Evolutionary conservation across 2,113 vertebrate species (phyloP).

Genomic region (Mobula hypostoma): DNA sequence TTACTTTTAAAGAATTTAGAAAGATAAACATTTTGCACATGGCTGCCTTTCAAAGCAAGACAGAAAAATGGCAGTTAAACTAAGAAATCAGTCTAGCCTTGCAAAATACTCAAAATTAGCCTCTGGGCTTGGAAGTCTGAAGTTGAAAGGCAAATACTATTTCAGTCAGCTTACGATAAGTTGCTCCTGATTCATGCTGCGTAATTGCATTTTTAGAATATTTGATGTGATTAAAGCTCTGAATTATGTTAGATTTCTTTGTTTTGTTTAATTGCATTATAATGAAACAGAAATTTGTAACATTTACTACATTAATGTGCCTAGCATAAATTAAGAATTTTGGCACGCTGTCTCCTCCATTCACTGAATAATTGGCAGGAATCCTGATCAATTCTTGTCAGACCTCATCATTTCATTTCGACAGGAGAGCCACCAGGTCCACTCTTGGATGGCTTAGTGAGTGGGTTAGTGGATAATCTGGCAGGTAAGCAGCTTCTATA

Average conservation of each 20-base stretch:
- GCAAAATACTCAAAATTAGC: background rate
- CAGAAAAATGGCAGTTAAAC: background rate
- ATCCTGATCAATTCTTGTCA: background rate
- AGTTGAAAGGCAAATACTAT: background rate
- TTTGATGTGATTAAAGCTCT: background rate
- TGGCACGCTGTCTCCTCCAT: background rate
- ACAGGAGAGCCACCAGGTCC: background rate
- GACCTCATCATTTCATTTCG: background rate
- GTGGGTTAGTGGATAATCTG: background rate
- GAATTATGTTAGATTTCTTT: background rate
- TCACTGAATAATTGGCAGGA: background rate
- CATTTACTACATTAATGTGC: background rate
- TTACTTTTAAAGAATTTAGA: background rate
- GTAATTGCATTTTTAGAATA: background rate
- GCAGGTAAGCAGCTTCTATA: background rate
- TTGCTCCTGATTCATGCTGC: background rate
- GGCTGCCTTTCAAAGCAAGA: background rate
- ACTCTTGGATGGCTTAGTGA: background rate
- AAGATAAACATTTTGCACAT: background rate
- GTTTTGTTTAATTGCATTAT: background rate
- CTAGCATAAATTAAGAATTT: too few relatives aligned
- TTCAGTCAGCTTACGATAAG: background rate
- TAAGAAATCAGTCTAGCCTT: background rate
- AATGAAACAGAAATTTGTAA: background rate
- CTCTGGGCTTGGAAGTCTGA: background rate